Base-by-base conservation (phyloP, 1,140 invertebrate species). In the Euschistus heros region DNA sequence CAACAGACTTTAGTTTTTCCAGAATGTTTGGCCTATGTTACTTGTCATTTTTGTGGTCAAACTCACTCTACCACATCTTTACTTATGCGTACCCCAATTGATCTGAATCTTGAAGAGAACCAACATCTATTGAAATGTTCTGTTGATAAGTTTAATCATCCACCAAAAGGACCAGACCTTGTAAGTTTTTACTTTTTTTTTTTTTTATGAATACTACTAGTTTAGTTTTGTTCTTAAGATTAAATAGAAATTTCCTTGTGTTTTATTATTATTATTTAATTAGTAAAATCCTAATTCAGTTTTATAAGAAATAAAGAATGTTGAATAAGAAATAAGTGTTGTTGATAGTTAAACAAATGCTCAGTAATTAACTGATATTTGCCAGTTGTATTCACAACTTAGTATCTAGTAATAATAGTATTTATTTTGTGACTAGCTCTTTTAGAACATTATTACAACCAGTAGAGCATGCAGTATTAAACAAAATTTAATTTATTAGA, bases 21-120 rank as follows among this genome's bases (percentile, higher is more conserved):
- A 24, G 54, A 66, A n/a, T 52, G 54, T 17, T 52, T 63, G 26
- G 27, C 37, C 5, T 42, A 52, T 52, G 66, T 70, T 46, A 65
- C 62, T 24, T 70, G 69, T 50, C 63, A 68, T 30, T 47, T 54
- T 52, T 70, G 69, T 61, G 69, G 69, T 30, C 69, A 70, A 44
- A 65, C 67, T 14, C 67, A 68, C 47, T 15, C 44, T n/a, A 63
- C 62, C 5, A 55, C 54, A 14, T 37, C 59, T 24, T 46, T 70
- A 15, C 20, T 52, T 7, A 22, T 66, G 14, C 65, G 33, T 30
- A 20, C 46, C 22, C 66, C 67, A 37, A 55, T 68, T 10, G 66
- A 68, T 63, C 30, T 61, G 17, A 33, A 24, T 20, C 30, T 55
- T 27, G 65, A 63, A 20, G 37, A 42, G 22, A 54, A 54, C 42